phyloP scores from a whole-genome alignment of 2,888 invertebrate species.

The Lapara coniferarum region DNA sequence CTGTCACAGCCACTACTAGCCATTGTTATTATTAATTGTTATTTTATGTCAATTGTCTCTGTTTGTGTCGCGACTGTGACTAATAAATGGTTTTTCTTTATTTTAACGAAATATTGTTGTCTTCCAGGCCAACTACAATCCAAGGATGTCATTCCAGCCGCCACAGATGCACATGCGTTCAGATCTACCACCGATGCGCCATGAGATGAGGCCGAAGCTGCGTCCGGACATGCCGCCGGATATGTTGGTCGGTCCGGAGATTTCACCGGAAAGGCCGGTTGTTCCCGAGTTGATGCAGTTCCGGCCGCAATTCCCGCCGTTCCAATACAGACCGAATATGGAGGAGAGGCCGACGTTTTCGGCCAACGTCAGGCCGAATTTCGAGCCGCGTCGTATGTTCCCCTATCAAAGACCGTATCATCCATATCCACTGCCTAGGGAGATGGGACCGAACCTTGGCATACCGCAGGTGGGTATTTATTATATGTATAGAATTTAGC shows the following conservation, averaged over 20 bases:
- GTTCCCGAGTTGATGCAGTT: slow-evolving; percentile 45
- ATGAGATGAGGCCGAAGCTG: slow-evolving; percentile 29
- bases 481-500: not conserved
- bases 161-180: slow-evolving; percentile 31
- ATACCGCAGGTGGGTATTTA: slow-evolving; percentile 52
- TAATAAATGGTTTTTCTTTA: no score
- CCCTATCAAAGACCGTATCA: slow-evolving; percentile 51
- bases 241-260: slow-evolving; percentile 44
- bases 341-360: slow-evolving; percentile 48
- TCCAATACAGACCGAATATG: slow-evolving; percentile 50
- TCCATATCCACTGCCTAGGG: slow-evolving; percentile 56
- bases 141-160: slow-evolving; percentile 61
- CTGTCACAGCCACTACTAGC: no score
- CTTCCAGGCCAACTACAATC: slow-evolving; percentile 65
- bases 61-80: no score
- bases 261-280: slow-evolving; percentile 53
- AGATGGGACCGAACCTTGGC: slow-evolving; percentile 55
- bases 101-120: slow-evolving; percentile 2
- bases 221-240: slow-evolving; percentile 33
- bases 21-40: no score
- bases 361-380: slow-evolving; percentile 37
- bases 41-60: no score
- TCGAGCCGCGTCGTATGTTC: slow-evolving; percentile 56
- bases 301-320: slow-evolving; percentile 41
- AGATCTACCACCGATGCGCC: slow-evolving; percentile 31